Evolutionary conservation across 2,113 vertebrate genomes (phyloP).

Genomic region (Cynocephalus volans): DNA sequence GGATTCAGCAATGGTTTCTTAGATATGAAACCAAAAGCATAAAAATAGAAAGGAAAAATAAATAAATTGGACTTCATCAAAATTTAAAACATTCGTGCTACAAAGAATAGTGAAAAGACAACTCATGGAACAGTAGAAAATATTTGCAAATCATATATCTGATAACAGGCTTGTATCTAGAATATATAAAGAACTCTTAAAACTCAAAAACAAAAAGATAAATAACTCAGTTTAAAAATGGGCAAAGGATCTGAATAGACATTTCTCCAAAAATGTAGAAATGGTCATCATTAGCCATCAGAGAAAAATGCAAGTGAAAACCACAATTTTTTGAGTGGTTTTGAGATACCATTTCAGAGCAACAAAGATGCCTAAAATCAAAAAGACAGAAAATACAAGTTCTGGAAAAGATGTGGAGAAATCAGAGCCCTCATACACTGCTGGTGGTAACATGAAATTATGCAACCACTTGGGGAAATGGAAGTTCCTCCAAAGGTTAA

Average conservation of each 20-base stretch:
- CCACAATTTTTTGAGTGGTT: neutral
- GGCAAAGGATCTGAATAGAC: neutral
- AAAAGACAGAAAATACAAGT: neutral
- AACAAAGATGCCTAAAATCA: neutral
- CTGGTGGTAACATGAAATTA: neutral
- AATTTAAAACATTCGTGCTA: neutral
- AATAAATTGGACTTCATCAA: neutral
- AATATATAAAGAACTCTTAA: neutral
- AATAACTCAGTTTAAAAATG: neutral
- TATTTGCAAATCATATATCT: neutral
- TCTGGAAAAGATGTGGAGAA: neutral
- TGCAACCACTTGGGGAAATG: neutral
- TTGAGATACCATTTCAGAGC: neutral
- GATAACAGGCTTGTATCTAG: neutral
- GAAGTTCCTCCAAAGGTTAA: neutral
- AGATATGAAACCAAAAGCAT: neutral
- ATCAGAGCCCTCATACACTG: neutral
- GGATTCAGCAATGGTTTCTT: neutral
- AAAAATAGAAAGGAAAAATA: slow-evolving; percentile 4
- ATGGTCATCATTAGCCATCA: neutral
- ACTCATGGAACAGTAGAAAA: neutral
- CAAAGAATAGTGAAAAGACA: neutral
- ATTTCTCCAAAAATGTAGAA: neutral
- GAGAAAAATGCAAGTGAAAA: neutral
- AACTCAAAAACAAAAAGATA: neutral